phyloP scores from a whole-genome alignment of 2,888 invertebrate species.

The Oscheius sp. region DNA sequence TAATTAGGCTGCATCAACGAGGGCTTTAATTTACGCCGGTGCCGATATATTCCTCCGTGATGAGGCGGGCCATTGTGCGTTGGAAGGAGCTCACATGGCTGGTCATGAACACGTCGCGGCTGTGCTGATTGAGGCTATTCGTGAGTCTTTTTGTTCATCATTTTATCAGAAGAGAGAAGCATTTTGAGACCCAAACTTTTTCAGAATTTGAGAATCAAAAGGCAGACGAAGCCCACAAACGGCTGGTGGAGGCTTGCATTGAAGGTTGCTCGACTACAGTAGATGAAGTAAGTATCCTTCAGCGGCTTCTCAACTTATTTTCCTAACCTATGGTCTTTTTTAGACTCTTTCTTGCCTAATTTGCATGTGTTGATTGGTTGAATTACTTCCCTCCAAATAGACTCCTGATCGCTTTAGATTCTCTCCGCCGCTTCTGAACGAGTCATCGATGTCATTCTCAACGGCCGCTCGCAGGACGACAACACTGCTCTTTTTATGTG shows the following conservation, averaged over 20 bases:
- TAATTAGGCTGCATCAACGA: slow-evolving; percentile 4
- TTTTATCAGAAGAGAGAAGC: not conserved
- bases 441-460: slow-evolving; percentile 76
- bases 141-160: slow-evolving; percentile 48
- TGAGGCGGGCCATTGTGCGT: slow-evolving; percentile 79
- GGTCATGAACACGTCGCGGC: slow-evolving; percentile 75
- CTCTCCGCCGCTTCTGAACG: not conserved
- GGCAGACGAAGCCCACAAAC: slow-evolving; percentile 71
- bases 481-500: slow-evolving; percentile 87
- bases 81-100: slow-evolving; percentile 79
- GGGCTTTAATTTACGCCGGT: slow-evolving; percentile 71
- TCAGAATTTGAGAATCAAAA: slow-evolving; percentile 51
- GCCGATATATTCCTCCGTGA: slow-evolving; percentile 34
- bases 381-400: too few relatives aligned
- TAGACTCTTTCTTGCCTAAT: not conserved
- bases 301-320: not conserved
- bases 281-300: slow-evolving; percentile 73
- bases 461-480: slow-evolving; percentile 86
- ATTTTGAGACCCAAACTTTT: slow-evolving; percentile 14
- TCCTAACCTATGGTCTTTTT: not conserved
- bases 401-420: slow-evolving; percentile 19
- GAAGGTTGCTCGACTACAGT: slow-evolving; percentile 80
- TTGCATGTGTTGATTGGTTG: not conserved
- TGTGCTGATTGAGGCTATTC: slow-evolving; percentile 57
- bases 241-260: slow-evolving; percentile 81